A percentile compares a stretch with the other conserved stretches of the same genome.
Evolutionary conservation across 2,888 invertebrate genomes (phyloP).

Genomic region (Lasioglossum marginatum): DNA sequence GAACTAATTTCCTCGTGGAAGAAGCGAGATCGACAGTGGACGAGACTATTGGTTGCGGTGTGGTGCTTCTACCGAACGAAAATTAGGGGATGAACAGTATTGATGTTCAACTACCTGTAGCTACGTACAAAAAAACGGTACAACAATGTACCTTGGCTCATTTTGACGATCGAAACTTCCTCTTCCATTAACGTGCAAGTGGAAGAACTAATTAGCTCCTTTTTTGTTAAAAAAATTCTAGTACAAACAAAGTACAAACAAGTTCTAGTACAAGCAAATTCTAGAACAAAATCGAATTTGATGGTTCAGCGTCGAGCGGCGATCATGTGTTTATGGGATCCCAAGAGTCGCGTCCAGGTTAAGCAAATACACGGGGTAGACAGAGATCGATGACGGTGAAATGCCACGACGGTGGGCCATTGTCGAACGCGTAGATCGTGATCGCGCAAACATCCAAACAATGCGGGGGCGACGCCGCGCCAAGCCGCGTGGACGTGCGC

Average conservation of each 20-base stretch:
- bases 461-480: constrained; percentile 20
- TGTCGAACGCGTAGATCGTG: constrained; percentile 30
- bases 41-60: not conserved
- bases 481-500: constrained; percentile 18
- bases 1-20: constrained; percentile 14
- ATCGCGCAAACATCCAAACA: constrained; percentile 47
- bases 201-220: no score
- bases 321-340: not conserved
- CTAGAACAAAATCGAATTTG: not conserved
- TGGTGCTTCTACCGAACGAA: not conserved
- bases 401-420: constrained; percentile 8
- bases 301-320: not conserved
- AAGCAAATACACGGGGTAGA: constrained; percentile 27
- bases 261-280: no score
- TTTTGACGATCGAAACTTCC: not conserved
- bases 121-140: not conserved
- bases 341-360: constrained; percentile 13
- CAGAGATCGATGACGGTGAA: constrained; percentile 37
- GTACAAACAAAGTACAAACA: no score
- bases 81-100: not conserved
- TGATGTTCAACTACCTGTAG: not conserved
- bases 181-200: not conserved
- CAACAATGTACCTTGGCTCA: not conserved
- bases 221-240: no score
- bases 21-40: not conserved